Evolutionary conservation across 2,888 invertebrate species (phyloP), one percentile per base, ranked within the genome.

Genomic region (Melanostoma scalare): DNA sequence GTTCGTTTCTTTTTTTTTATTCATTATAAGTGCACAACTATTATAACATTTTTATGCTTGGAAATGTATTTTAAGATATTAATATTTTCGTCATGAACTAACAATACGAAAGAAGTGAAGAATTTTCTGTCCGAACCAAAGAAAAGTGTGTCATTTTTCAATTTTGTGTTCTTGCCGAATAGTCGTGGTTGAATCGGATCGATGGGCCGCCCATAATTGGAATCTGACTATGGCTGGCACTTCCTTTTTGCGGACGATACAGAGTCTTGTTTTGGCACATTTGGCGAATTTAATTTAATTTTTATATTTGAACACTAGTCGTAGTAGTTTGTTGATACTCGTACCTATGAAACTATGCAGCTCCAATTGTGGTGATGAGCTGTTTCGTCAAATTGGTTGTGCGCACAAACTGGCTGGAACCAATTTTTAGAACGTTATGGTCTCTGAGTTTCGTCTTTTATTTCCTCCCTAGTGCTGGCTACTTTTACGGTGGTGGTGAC

Each of bases 381-480:
- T 65, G 84, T 75, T 74, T 75, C 46, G 42, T 53, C 84, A 74
- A 84, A 75, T 71, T 78, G 72, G 81, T 53, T 58, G 60, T 50
- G 35, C 5, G 36, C 50, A 42, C 68, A 10, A 61, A 65, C 50
- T 52, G 52, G 58, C 76, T 42, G 46, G 40, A 55, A 68, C 72
- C 67, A 76, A 69, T 77, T 78, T 71, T 60, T 71, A 75, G 84
- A 79, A 79, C 84, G 79, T 84, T 79, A 84, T 84, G 84, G 84
- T 84, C 63, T 48, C 33, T 68, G 65, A 46, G 77, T 77, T 81
- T 81, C 40, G 55, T n/a, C 10, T 63, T 72, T 60, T 56, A 48
- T 82, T 84, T 44, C 78, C 74, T 74, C 73, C 82, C 78, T 73
- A 74, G 74, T 65, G 74, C 36, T 42, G 58, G 42, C 8, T 31